phyloP scores from a whole-genome alignment of 2,888 invertebrate species.

The Phragmatobia fuliginosa region DNA sequence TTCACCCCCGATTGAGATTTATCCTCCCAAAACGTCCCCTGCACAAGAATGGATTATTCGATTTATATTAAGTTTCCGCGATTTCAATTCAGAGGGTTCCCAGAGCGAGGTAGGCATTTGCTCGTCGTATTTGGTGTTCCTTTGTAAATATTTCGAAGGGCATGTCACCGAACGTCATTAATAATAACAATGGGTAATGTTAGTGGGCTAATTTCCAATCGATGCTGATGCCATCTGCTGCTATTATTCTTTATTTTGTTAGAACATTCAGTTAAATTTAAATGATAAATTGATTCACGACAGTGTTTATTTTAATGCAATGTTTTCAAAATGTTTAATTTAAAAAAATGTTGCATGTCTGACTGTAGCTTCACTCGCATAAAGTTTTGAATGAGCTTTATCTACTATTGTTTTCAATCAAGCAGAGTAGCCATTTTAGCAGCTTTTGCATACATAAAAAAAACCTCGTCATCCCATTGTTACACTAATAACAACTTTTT shows the following conservation, averaged over 20 bases:
- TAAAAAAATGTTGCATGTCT: no score
- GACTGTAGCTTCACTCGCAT: no score
- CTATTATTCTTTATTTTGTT: conserved; percentile 44
- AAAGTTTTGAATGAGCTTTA: no score
- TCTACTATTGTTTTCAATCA: no score
- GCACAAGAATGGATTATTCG: conserved; percentile 82
- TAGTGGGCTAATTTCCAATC: conserved; percentile 69
- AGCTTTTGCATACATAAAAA: no score
- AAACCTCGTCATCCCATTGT: background rate
- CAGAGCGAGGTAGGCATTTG: conserved; percentile 72
- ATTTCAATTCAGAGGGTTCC: conserved; percentile 81
- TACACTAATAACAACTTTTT: background rate
- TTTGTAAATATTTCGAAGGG: conserved; percentile 80
- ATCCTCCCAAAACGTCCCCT: conserved; percentile 82
- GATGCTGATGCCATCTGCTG: conserved; percentile 75
- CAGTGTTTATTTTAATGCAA: conserved; percentile 31
- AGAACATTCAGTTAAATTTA: conserved; percentile 6
- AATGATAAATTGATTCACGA: background rate
- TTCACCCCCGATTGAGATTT: conserved; percentile 84
- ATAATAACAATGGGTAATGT: conserved; percentile 78
- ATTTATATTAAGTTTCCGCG: conserved; percentile 86
- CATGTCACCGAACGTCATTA: conserved; percentile 73
- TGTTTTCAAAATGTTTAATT: no score
- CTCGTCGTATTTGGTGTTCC: conserved; percentile 67
- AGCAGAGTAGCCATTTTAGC: no score